These are phyloP conservation scores for Dolichomitus sp. DNA, from an alignment of 2,888 invertebrate genomes.

Conservation along the genomic window DNA sequence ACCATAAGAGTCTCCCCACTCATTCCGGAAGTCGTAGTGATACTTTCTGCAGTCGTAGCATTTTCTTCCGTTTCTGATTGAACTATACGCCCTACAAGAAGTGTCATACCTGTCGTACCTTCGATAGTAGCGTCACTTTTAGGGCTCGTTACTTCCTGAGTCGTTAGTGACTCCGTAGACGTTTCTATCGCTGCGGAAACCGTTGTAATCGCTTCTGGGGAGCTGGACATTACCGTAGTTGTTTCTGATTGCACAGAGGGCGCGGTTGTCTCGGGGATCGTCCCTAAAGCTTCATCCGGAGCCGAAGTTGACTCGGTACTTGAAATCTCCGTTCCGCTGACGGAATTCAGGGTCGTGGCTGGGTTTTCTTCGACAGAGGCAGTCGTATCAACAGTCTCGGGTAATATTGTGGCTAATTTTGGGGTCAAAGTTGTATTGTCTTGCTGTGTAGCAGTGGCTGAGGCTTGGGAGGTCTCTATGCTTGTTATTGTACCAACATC, in stretches of 20 bases:
- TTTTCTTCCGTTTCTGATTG: constrained; percentile 10
- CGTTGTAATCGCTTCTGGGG: constrained; percentile 34
- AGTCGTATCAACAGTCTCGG: constrained; percentile 61
- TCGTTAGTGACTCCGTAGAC: constrained; percentile 38
- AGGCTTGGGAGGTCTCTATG: constrained; percentile 74
- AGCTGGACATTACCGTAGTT: constrained; percentile 12
- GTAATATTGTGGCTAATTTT: constrained; percentile 60
- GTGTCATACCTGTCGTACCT: constrained; percentile 40
- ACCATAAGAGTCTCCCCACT: neutral
- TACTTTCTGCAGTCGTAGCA: constrained; percentile 14
- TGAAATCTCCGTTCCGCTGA: constrained; percentile 35
- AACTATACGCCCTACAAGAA: constrained; percentile 27
- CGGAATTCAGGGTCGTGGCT: constrained; percentile 14
- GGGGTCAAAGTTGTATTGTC: constrained; percentile 71
- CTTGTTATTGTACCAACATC: constrained; percentile 69
- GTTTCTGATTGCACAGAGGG: constrained; percentile 38
- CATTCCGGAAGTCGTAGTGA: neutral
- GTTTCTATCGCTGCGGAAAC: constrained; percentile 40
- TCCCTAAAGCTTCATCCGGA: constrained; percentile 24
- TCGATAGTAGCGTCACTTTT: constrained; percentile 19
- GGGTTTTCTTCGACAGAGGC: constrained; percentile 7
- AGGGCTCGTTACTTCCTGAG: constrained; percentile 22
- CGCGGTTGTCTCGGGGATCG: constrained; percentile 53
- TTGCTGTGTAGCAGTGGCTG: constrained; percentile 72
- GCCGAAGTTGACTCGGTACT: constrained; percentile 31